phyloP scores from a whole-genome alignment of 2,888 invertebrate genomes.

The Scaptomyza reducta region DNA sequence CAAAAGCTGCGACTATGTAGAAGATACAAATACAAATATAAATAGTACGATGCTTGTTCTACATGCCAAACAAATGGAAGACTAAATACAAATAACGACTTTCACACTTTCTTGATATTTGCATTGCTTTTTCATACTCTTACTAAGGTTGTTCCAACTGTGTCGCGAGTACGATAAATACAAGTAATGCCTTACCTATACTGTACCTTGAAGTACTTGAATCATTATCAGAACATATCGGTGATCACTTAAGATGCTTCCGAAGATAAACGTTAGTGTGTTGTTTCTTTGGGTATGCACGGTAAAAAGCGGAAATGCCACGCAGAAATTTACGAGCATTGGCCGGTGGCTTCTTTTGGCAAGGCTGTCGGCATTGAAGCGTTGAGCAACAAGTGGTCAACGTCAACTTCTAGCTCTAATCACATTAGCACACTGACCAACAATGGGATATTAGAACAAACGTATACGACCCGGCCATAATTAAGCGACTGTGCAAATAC shows the following conservation, averaged over 20 bases:
- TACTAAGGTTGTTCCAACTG: too few relatives aligned
- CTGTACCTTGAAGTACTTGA: neutral
- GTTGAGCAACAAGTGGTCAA: conserved; percentile 71
- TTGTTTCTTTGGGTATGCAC: conserved; percentile 10
- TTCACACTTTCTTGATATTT: conserved; percentile 25
- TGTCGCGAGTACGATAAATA: neutral
- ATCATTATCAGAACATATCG: neutral
- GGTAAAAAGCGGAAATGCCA: conserved; percentile 61
- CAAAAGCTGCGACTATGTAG: conserved; percentile 14
- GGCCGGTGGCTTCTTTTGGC: conserved; percentile 46
- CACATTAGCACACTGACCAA: conserved; percentile 75
- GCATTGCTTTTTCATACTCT: conserved; percentile 12
- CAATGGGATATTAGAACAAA: conserved; percentile 62
- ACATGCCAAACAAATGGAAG: conserved; percentile 27
- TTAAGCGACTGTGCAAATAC: conserved; percentile 50
- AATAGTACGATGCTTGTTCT: conserved; percentile 1
- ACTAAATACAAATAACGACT: conserved; percentile 27
- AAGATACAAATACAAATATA: conserved; percentile 16
- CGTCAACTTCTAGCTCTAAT: conserved; percentile 59
- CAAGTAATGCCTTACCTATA: neutral
- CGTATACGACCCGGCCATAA: conserved; percentile 54
- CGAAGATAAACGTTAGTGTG: neutral
- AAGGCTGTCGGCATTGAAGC: conserved; percentile 45
- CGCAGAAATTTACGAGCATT: conserved; percentile 62
- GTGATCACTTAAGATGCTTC: neutral